Base-by-base conservation (phyloP, 2,888 invertebrate genomes). In the Diaphora mendica region DNA sequence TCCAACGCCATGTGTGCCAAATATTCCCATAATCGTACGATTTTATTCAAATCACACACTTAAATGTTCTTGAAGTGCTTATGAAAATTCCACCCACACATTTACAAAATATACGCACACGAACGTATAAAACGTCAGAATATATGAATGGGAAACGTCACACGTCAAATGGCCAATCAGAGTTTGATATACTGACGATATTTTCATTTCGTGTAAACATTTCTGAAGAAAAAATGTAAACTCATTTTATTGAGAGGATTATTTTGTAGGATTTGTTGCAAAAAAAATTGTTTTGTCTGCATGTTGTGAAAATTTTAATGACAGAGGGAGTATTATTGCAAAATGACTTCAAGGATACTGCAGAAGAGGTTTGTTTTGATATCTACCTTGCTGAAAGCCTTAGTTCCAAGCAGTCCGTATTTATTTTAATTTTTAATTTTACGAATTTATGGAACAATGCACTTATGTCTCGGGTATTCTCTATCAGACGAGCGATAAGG, bases 151-250 rank as follows among this genome's bases (percentile, higher is more conserved):
- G 70, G 70, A 68, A n/a, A 30, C 68, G 73, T 59, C 42, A 48
- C 62, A 42, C 30, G 59, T 42, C 42, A 70, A 55, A 64, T 17
- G 62, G 26, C 42, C n/a, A 55, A 51, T 68, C 64, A 5, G 23
- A 20, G 64, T 73, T 73, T 68, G 73, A 73, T 68, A 64, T 35
- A 69, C 68, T 51, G 64, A 42, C 26, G 30, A 67, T 70, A 75
- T 72, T 75, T 70, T 70, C 51, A 72, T 67, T 70, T 72, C 35
- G 39, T 65, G 75, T 73, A 64, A 68, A 64, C 68, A 68, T 39
- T n/a, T 11, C 11, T 2, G 20, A n/a, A 51, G 30, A 39, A 69
- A 55, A 26, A 39, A 23, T 33, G n/a, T 17, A 23, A 30, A 48
- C 17, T 67, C 15, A 20, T 48, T 44, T 67, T 33, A 48, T 67